Conservation (phyloP, 1,140 invertebrate species). For the Neoseiulus cucumeris region DNA sequence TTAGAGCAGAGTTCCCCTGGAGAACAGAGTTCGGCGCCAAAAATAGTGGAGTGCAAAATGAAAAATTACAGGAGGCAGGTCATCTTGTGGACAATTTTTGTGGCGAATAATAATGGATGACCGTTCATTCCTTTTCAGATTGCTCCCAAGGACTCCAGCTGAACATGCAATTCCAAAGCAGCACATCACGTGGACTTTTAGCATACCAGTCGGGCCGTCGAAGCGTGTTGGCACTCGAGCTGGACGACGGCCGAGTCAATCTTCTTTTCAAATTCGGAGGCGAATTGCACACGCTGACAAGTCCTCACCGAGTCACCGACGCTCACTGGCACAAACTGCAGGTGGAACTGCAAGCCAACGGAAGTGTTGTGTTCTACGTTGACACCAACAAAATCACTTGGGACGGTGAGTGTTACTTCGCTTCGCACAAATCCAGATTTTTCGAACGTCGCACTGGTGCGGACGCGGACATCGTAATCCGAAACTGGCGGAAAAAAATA, state of each 20-base stretch:
- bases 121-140: neutral
- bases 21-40: too few relatives aligned
- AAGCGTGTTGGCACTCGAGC: conserved; percentile 1
- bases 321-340: conserved; percentile 8
- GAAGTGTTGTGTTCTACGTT: conserved; percentile 2
- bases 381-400: conserved; percentile 8
- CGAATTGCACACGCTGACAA: neutral
- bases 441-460: neutral
- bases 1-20: too few relatives aligned
- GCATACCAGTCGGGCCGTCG: neutral
- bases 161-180: conserved; percentile 7
- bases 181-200: neutral
- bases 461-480: neutral
- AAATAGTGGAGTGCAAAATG: too few relatives aligned
- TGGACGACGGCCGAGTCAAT: neutral
- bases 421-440: neutral
- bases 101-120: too few relatives aligned
- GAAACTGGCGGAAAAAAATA: too few relatives aligned
- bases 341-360: neutral
- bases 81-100: too few relatives aligned
- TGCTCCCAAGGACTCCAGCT: neutral
- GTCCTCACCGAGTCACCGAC: neutral
- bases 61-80: too few relatives aligned
- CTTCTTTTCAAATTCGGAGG: neutral
- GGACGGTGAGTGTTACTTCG: neutral